phyloP scores from a whole-genome alignment of 2,113 vertebrate species.

The Fulica atra region DNA sequence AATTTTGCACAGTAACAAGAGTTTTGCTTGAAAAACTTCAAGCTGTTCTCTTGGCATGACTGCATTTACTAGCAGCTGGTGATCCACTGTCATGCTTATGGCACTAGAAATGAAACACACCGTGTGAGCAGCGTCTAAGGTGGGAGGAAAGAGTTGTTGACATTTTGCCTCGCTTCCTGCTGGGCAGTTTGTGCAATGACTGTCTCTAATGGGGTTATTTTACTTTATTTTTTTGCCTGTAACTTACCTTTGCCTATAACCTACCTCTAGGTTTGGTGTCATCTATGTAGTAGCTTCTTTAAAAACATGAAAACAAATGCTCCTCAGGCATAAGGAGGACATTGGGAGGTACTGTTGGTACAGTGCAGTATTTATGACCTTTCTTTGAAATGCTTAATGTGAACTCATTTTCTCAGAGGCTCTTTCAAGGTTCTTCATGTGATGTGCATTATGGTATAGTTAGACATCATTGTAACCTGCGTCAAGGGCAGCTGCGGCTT shows the following conservation, averaged over 20 bases:
- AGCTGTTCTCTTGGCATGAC: slow-evolving; percentile 54
- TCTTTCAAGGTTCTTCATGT: slow-evolving; percentile 67
- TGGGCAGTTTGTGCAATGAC: slow-evolving; percentile 51
- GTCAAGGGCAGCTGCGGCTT: slow-evolving; percentile 71
- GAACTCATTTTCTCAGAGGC: slow-evolving; percentile 64
- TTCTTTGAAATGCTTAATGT: slow-evolving; percentile 71
- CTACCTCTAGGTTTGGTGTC: slow-evolving; percentile 75
- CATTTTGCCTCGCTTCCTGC: slow-evolving; percentile 35
- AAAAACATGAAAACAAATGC: neutral
- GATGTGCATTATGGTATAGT: slow-evolving; percentile 67
- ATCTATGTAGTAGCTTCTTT: slow-evolving; percentile 65
- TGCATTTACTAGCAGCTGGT: slow-evolving; percentile 48
- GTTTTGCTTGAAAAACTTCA: slow-evolving; percentile 54
- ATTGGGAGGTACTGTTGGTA: slow-evolving; percentile 63
- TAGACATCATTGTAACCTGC: slow-evolving; percentile 67
- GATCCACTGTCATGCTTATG: slow-evolving; percentile 32
- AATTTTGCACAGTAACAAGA: slow-evolving; percentile 31
- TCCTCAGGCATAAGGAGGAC: slow-evolving; percentile 52
- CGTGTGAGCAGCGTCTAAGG: slow-evolving; percentile 5
- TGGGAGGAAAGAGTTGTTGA: slow-evolving; percentile 44
- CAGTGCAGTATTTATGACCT: slow-evolving; percentile 74
- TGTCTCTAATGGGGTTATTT: slow-evolving; percentile 30
- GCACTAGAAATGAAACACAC: slow-evolving; percentile 43
- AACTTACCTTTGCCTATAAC: slow-evolving; percentile 69
- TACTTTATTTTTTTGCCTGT: slow-evolving; percentile 31